Evolutionary conservation across 2,888 invertebrate species (phyloP).

Genomic region (Chrysodeixis includens): DNA sequence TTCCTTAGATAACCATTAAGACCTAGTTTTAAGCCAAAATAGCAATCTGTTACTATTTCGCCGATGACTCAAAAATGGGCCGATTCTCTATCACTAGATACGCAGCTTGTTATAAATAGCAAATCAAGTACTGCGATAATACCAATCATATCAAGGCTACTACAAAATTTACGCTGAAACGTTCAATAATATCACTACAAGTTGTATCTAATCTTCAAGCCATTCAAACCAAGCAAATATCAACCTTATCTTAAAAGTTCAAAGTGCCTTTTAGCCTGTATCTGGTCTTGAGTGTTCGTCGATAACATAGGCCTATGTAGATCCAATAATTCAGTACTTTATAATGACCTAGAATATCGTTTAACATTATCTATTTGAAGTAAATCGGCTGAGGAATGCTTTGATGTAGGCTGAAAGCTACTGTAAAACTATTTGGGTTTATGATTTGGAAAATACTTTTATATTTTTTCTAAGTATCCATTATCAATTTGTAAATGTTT

Average conservation of each 20-base stretch:
- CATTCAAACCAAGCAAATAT: constrained; percentile 10
- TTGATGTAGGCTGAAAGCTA: constrained; percentile 44
- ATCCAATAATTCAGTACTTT: constrained; percentile 41
- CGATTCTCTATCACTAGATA: constrained; percentile 25
- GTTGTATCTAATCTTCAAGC: constrained; percentile 36
- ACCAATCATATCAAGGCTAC: constrained; percentile 36
- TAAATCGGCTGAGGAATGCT: constrained; percentile 35
- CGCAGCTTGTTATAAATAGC: constrained; percentile 24
- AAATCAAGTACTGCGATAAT: constrained; percentile 17
- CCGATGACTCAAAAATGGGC: constrained; percentile 26
- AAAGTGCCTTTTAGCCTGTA: constrained; percentile 4
- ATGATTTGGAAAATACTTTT: neutral
- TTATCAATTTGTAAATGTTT: too few species aligned
- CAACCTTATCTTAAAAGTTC: neutral
- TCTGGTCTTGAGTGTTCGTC: constrained; percentile 20
- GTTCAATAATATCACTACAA: constrained; percentile 17
- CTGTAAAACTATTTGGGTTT: constrained; percentile 24
- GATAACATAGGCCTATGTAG: constrained; percentile 34
- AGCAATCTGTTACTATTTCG: neutral
- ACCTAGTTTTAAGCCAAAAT: neutral
- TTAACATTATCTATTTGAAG: constrained; percentile 37
- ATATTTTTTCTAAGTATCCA: too few species aligned
- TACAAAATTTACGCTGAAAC: constrained; percentile 50
- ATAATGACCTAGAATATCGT: constrained; percentile 43
- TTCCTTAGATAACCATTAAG: too few species aligned